Conservation (phyloP, 2,888 invertebrate species). For the Drepanosiphum platanoidis region DNA sequence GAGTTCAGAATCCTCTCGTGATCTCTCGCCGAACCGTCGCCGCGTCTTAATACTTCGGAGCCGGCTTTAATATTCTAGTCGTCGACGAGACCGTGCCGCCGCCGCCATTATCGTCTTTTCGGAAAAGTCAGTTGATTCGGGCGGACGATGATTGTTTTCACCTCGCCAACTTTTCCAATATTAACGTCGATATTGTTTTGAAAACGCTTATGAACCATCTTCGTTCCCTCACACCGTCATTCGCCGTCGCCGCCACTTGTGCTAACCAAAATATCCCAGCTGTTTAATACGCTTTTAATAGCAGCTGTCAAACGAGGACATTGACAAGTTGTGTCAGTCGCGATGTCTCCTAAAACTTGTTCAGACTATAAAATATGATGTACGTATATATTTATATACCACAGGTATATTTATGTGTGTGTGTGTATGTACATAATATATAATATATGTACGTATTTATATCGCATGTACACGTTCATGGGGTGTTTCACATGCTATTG, state of each 20-base stretch:
- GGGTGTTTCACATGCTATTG: constrained; percentile 30
- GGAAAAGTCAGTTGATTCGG: neutral
- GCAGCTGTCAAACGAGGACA: constrained; percentile 19
- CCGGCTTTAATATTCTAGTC: constrained; percentile 8
- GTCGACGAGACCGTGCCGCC: too few relatives aligned
- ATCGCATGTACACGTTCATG: neutral
- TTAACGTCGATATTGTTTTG: neutral
- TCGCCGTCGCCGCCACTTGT: too few relatives aligned
- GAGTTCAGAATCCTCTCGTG: neutral
- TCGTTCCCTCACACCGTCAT: neutral
- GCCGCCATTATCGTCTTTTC: neutral
- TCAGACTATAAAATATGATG: neutral
- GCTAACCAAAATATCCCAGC: neutral
- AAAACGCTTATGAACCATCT: neutral
- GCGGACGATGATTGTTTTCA: neutral
- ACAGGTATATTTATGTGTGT: too few relatives aligned
- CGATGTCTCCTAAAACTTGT: neutral
- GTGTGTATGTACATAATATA: too few relatives aligned
- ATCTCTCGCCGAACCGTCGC: neutral
- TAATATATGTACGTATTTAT: neutral
- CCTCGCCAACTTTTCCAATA: neutral
- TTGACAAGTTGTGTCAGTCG: constrained; percentile 41
- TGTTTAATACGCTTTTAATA: constrained; percentile 42
- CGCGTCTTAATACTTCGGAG: too few relatives aligned
- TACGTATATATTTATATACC: too few relatives aligned